A percentile compares a stretch with the other conserved stretches of the same genome.
Conservation (phyloP, 2,797 vertebrate species). For the Hipposideros larvatus region DNA sequence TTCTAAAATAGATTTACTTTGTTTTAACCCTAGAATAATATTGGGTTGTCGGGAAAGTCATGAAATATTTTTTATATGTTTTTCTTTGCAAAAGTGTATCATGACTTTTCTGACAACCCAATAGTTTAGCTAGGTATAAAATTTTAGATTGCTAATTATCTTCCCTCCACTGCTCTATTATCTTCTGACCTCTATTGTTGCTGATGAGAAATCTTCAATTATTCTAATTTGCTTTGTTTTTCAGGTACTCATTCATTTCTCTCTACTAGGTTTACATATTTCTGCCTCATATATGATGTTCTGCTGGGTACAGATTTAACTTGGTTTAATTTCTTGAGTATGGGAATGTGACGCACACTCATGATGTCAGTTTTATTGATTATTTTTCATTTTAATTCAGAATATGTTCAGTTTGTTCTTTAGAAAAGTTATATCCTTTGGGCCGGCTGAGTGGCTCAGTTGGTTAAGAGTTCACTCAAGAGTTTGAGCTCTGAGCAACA, state of each 20-base stretch:
- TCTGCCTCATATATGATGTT: neutral
- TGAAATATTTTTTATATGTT: too few relatives aligned
- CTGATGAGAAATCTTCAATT: neutral
- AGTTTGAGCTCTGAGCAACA: too few relatives aligned
- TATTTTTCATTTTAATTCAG: neutral
- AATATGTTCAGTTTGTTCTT: neutral
- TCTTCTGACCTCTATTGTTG: neutral
- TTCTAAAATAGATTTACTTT: slow-evolving; percentile 17
- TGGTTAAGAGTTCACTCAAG: too few relatives aligned
- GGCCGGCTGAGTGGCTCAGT: too few relatives aligned
- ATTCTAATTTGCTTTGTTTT: neutral
- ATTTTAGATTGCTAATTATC: slow-evolving; percentile 12
- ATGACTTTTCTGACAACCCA: too few relatives aligned
- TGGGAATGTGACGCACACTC: neutral
- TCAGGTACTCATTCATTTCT: slow-evolving; percentile 1
- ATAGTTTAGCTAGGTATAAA: slow-evolving; percentile 54
- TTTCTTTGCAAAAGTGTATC: too few relatives aligned
- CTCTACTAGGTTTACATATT: neutral
- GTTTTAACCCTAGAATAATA: neutral
- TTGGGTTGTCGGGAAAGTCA: too few relatives aligned
- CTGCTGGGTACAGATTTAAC: neutral
- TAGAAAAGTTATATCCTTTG: neutral
- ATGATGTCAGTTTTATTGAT: neutral
- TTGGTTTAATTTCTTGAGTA: neutral
- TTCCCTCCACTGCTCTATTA: neutral